Percentiles rank a stretch among this genome's conserved stretches.
Evolutionary conservation across 1,140 invertebrate species (phyloP).

Genomic region (Holotrichia oblita): DNA sequence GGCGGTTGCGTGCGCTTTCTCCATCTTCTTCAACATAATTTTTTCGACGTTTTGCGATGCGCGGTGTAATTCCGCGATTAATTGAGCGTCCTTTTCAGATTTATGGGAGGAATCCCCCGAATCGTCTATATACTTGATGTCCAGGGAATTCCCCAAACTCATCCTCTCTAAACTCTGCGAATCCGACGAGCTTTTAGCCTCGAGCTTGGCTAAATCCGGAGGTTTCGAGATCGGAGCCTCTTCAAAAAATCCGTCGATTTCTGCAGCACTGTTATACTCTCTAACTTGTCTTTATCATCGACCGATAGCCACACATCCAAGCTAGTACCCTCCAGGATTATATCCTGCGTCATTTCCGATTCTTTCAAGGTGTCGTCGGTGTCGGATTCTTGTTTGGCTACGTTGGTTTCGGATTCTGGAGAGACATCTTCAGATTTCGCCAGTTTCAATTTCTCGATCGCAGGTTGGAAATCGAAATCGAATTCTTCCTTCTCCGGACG

Average conservation of each 20-base stretch:
- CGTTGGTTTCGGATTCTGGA: constrained; percentile 59
- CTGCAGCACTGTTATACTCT: constrained; percentile 59
- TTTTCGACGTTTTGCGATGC: constrained; percentile 56
- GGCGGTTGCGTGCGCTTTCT: constrained; percentile 57
- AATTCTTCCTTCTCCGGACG: constrained; percentile 49
- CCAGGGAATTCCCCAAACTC: constrained; percentile 59
- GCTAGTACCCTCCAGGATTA: constrained; percentile 61
- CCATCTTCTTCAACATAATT: constrained; percentile 56
- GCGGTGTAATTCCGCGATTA: constrained; percentile 58
- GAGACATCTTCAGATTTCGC: constrained; percentile 49
- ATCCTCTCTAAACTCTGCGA: constrained; percentile 57
- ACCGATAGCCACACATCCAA: constrained; percentile 62
- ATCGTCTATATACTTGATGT: constrained; percentile 60
- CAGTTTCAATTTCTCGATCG: constrained; percentile 54
- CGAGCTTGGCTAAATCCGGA: constrained; percentile 54
- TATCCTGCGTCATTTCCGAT: constrained; percentile 52
- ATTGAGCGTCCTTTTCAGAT: constrained; percentile 57
- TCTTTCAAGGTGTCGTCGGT: constrained; percentile 42
- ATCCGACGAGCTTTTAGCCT: constrained; percentile 58
- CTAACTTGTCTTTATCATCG: constrained; percentile 55
- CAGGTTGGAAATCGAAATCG: constrained; percentile 67
- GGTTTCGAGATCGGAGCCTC: constrained; percentile 53
- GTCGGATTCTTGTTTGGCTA: constrained; percentile 46
- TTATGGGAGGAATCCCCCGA: constrained; percentile 59
- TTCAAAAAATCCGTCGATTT: constrained; percentile 61